Percentiles rank a stretch among this genome's conserved stretches.
These are phyloP conservation scores for Sebastes wilsoni DNA, from an alignment of 2,797 vertebrate genomes.

Conservation along the genomic window DNA sequence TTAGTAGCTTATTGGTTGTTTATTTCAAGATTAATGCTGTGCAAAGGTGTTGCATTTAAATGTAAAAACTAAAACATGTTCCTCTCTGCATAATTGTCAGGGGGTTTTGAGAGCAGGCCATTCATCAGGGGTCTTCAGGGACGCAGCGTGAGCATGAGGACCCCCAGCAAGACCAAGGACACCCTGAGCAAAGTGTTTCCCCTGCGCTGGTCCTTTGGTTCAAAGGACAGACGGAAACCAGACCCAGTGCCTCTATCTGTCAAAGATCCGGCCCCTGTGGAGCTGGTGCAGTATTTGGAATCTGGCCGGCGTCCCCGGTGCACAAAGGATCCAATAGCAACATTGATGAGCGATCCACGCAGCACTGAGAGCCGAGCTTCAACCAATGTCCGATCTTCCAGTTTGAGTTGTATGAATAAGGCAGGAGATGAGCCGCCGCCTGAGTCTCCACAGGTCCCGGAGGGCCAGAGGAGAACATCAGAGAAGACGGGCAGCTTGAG, in stretches of 20 bases:
- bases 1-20: neutral
- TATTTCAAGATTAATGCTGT: neutral
- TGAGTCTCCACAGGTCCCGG: constrained; percentile 44
- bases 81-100: constrained; percentile 61
- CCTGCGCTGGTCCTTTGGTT: constrained; percentile 87
- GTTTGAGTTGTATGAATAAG: constrained; percentile 59
- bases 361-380: constrained; percentile 8
- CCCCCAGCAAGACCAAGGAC: constrained; percentile 78
- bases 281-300: constrained; percentile 90
- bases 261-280: constrained; percentile 69
- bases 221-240: constrained; percentile 78
- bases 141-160: constrained; percentile 88
- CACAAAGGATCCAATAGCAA: constrained; percentile 86
- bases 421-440: constrained; percentile 3
- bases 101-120: constrained; percentile 81
- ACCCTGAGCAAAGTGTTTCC: constrained; percentile 82
- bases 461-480: constrained; percentile 67
- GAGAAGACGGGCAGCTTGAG: constrained; percentile 63
- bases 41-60: neutral
- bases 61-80: constrained; percentile 8
- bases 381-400: constrained; percentile 39
- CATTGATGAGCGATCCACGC: constrained; percentile 70
- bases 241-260: constrained; percentile 35
- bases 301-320: constrained; percentile 88
- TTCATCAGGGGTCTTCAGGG: constrained; percentile 82